Percentiles rank a stretch among this genome's conserved stretches.
These are phyloP conservation scores for Ichneumoninae sp. DNA, from an alignment of 2,888 invertebrate species.

Conservation along the genomic window DNA sequence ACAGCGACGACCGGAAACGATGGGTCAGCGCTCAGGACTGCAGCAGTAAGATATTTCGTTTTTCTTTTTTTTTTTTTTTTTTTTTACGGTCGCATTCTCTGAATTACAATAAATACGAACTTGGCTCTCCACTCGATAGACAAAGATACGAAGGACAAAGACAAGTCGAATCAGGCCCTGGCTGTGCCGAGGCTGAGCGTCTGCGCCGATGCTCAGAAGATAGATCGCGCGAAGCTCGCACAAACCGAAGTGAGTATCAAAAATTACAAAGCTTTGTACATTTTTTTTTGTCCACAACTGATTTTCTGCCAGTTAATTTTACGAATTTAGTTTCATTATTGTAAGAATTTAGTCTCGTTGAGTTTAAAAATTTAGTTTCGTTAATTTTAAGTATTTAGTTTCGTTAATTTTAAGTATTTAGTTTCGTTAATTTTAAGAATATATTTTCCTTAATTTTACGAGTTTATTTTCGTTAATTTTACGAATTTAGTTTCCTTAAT, in stretches of 20 bases:
- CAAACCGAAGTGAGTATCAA: slow-evolving; percentile 91
- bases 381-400: too few relatives aligned
- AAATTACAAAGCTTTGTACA: neutral
- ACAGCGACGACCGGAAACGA: slow-evolving; percentile 95
- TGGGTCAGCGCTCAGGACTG: slow-evolving; percentile 97
- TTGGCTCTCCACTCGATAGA: slow-evolving; percentile 85
- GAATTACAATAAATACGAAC: neutral
- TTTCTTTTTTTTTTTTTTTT: slow-evolving; percentile 17
- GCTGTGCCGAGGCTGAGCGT: slow-evolving; percentile 95
- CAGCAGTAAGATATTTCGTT: slow-evolving; percentile 88
- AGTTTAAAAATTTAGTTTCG: too few relatives aligned
- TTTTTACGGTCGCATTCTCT: neutral
- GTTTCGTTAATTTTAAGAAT: neutral
- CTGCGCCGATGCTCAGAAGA: slow-evolving; percentile 97
- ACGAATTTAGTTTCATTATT: too few relatives aligned
- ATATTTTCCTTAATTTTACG: neutral
- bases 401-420: too few relatives aligned
- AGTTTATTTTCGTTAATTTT: too few relatives aligned
- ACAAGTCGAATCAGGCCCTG: slow-evolving; percentile 88
- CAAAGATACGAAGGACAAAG: slow-evolving; percentile 92
- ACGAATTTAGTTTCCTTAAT: too few relatives aligned
- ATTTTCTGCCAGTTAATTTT: neutral
- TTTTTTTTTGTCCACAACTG: neutral
- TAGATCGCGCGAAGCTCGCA: slow-evolving; percentile 95
- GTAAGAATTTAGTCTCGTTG: too few relatives aligned